phyloP scores from a whole-genome alignment of 2,888 invertebrate genomes.

The Phasia obesa region DNA sequence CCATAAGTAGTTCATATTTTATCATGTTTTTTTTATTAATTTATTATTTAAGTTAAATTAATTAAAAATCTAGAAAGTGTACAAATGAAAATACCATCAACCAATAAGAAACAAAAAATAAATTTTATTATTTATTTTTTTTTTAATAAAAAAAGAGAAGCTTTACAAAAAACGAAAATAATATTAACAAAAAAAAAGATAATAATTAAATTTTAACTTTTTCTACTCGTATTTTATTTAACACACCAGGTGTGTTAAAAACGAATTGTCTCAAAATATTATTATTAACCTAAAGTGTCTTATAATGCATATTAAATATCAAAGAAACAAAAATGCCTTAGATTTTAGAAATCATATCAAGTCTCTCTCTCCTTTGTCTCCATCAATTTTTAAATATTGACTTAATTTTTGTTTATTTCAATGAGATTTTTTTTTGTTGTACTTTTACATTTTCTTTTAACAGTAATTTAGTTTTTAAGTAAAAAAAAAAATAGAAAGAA shows the following conservation, averaged over 20 bases:
- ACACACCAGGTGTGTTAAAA: constrained; percentile 62
- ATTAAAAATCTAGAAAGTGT: constrained; percentile 72
- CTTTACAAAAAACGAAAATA: constrained; percentile 42
- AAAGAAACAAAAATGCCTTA: constrained; percentile 76
- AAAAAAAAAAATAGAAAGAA: constrained; percentile 22
- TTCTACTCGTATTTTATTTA: neutral
- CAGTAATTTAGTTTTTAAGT: constrained; percentile 46
- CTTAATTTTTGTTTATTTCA: neutral
- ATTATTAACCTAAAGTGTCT: constrained; percentile 62
- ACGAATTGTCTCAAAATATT: constrained; percentile 57
- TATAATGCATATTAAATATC: constrained; percentile 72
- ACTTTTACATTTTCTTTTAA: constrained; percentile 20
- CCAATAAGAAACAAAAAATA: constrained; percentile 23
- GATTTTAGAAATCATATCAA: constrained; percentile 78
- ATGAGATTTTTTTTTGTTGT: neutral
- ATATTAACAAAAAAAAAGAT: neutral
- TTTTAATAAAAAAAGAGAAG: constrained; percentile 35
- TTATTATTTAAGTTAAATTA: constrained; percentile 57
- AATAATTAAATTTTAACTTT: neutral
- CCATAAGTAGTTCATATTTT: constrained; percentile 27
- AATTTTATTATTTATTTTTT: neutral
- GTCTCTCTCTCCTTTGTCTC: neutral
- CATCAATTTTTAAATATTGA: constrained; percentile 1
- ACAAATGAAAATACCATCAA: constrained; percentile 73
- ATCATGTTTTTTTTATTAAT: constrained; percentile 30